Base-by-base conservation (phyloP, 2,113 vertebrate species). In the Sturnira hondurensis region DNA sequence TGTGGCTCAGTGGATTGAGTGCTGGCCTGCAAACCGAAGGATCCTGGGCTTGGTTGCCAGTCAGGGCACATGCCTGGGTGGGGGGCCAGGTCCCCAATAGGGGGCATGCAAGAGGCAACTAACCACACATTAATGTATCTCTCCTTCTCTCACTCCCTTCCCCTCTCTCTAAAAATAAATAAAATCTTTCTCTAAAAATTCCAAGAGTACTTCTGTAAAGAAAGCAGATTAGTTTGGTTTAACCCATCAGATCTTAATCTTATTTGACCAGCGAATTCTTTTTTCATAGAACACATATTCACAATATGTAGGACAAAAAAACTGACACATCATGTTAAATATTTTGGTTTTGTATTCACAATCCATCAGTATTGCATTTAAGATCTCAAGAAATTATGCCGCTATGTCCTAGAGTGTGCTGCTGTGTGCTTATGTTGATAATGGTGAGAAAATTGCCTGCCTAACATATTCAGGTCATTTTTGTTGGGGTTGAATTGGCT, bases 201-300 rank as follows among this genome's bases (percentile, higher is more conserved):
- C 58, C 26, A 12, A 28, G 24, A 61, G 4, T 61, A 36, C 58
- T 86, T 77, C 16, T 47, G n/a, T 70, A 73, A 86, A 68, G 22
- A 92, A 63, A 93, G 11, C n/a, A 43, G 11, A 38, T 78, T 61
- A 47, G 33, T 96, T 91, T 84, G 58, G 15, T 88, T 84, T 96
- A 94, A 54, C 33, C 68, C 36, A 67, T 16, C 56, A 13, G 93
- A 65, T 76, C 58, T 65, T 84, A 70, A 43, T 63, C 41, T 92
- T 80, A 41, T 36, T 82, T 95, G 74, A 22, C 47, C 41, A 47
- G 22, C n/a, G 52, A 61, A 47, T 91, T 31, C 19, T 77, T 97
- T 54, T 85, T 91, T 90, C 24, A 61, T 52, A 38, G 58, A 84
- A 77, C 1, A 95, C 52, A 45, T 81, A 5, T 71, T 92, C 43